Conservation (phyloP, 2,797 vertebrate species). For the Scleropages formosus region DNA sequence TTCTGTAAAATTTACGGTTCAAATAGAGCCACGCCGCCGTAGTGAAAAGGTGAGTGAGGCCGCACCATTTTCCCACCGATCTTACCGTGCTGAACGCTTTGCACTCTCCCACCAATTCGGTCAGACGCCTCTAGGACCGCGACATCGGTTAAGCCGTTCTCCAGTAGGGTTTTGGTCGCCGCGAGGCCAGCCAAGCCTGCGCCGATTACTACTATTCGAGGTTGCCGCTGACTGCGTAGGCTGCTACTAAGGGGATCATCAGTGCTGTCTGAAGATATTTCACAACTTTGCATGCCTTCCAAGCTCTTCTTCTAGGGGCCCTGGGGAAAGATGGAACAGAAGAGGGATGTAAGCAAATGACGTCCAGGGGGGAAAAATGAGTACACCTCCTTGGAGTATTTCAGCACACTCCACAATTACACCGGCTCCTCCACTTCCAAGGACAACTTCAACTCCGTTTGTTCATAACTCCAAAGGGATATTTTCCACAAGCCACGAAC, state of each 20-base stretch:
- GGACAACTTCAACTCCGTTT: background rate
- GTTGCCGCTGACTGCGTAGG: conserved; percentile 87
- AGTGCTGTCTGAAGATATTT: conserved; percentile 98
- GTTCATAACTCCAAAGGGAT: background rate
- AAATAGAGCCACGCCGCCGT: too few relatives aligned
- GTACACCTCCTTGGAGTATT: background rate
- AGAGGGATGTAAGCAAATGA: conserved; percentile 10
- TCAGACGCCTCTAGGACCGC: conserved; percentile 93
- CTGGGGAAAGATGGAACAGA: conserved; percentile 56
- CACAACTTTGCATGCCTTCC: conserved; percentile 99
- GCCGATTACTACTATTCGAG: conserved; percentile 96
- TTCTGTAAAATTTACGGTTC: too few relatives aligned
- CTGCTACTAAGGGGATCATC: conserved; percentile 98
- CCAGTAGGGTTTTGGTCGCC: conserved; percentile 86
- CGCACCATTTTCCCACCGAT: background rate
- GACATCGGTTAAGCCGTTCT: conserved; percentile 93
- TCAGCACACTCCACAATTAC: background rate
- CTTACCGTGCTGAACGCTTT: conserved; percentile 90
- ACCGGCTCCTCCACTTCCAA: background rate
- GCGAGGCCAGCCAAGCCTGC: conserved; percentile 95
- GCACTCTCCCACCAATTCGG: conserved; percentile 90
- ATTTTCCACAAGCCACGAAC: conserved; percentile 3
- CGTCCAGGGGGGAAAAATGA: background rate
- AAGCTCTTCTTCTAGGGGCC: conserved; percentile 89
- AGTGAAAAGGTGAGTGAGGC: too few relatives aligned